Percentiles rank a stretch among this genome's conserved stretches.
phyloP scores from a whole-genome alignment of 2,888 invertebrate species.

The Lymantria dispar region DNA sequence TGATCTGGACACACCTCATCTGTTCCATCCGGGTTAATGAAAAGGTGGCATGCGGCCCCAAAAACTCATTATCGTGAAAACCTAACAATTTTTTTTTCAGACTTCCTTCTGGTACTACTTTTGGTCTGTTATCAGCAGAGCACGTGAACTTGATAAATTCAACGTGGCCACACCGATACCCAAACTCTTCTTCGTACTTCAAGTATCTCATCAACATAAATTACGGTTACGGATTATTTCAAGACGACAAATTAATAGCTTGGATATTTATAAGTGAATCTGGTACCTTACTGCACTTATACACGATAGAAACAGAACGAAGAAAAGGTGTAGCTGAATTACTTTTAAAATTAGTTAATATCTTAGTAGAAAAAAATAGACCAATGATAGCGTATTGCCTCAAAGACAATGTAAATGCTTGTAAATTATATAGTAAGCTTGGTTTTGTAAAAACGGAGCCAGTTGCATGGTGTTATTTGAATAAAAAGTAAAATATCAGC shows the following conservation, averaged over 20 bases:
- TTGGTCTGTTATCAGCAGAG: conserved; percentile 36
- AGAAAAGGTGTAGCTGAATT: conserved; percentile 49
- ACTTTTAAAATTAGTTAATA: conserved; percentile 44
- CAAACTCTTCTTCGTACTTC: conserved; percentile 39
- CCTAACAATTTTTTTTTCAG: conserved; percentile 36
- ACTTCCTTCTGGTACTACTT: conserved; percentile 29
- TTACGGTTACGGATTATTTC: conserved; percentile 47
- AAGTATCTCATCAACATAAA: conserved; percentile 40
- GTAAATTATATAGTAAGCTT: conserved; percentile 44
- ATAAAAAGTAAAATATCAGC: conserved; percentile 4
- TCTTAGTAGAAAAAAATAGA: conserved; percentile 33
- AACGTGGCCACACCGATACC: conserved; percentile 46
- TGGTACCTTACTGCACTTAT: conserved; percentile 50
- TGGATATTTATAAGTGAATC: conserved; percentile 51
- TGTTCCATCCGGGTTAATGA: no score
- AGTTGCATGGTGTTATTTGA: conserved; percentile 35
- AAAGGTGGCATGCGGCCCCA: no score
- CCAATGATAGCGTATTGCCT: conserved; percentile 43
- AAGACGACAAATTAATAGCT: conserved; percentile 32
- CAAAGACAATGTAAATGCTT: conserved; percentile 37
- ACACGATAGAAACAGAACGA: conserved; percentile 45
- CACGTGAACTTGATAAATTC: conserved; percentile 36
- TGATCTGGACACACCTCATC: no score
- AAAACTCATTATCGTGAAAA: no score
- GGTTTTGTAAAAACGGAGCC: conserved; percentile 32